A percentile compares a stretch with the other conserved stretches of the same genome.
Evolutionary conservation across 2,113 vertebrate species (phyloP).

Genomic region (Henicopernis longicauda): DNA sequence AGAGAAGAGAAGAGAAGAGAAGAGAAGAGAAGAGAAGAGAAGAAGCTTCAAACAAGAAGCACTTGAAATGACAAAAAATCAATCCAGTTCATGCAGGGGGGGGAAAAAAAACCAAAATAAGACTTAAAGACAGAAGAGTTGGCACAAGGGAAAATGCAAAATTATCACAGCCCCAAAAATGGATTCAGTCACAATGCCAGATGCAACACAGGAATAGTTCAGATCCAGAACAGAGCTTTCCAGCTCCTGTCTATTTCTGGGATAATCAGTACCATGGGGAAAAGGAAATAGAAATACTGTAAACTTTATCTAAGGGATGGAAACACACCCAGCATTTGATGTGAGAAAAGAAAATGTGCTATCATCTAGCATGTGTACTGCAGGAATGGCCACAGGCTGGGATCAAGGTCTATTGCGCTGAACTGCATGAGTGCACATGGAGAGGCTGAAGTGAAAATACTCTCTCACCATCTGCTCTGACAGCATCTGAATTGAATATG

Average conservation of each 20-base stretch:
- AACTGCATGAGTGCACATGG: background rate
- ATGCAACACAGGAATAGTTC: background rate
- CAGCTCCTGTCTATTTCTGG: constrained; percentile 23
- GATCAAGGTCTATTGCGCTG: background rate
- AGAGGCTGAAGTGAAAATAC: background rate
- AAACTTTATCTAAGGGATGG: constrained; percentile 6
- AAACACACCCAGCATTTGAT: constrained; percentile 14
- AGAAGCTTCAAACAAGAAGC: background rate
- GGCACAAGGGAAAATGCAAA: background rate
- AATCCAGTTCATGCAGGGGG: background rate
- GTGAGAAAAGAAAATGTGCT: background rate
- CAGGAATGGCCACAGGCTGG: background rate
- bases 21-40: no score
- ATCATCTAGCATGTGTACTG: background rate
- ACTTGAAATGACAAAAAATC: background rate
- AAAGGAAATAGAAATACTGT: constrained; percentile 17
- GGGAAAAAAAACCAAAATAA: background rate
- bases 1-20: background rate
- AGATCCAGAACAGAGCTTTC: background rate
- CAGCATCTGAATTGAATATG: background rate
- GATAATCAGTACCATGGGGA: constrained; percentile 40
- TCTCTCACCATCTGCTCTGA: background rate
- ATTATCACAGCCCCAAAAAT: background rate
- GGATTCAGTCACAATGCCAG: constrained; percentile 11
- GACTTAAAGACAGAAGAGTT: background rate